These are phyloP conservation scores for Hydrotaea cyrtoneurina DNA, from an alignment of 2,888 invertebrate genomes.

Conservation along the genomic window DNA sequence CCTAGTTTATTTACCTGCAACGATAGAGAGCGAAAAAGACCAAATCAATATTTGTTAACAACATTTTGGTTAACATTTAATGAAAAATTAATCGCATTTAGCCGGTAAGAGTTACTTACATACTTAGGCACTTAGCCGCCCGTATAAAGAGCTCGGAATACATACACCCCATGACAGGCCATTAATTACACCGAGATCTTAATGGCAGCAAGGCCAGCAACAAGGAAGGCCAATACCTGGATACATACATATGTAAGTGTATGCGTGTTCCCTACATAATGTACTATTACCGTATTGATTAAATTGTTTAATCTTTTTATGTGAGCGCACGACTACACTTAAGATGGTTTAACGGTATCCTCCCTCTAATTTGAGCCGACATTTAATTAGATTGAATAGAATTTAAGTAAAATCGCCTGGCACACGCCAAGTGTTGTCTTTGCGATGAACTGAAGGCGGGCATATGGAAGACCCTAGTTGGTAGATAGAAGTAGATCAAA, in stretches of 20 bases:
- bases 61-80: neutral
- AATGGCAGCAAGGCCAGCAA: neutral
- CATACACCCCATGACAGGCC: neutral
- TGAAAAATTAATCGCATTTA: conserved; percentile 15
- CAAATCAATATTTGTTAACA: neutral
- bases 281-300: neutral
- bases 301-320: neutral
- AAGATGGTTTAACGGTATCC: no score
- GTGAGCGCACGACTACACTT: no score
- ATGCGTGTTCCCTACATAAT: neutral
- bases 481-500: neutral
- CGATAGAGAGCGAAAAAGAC: neutral
- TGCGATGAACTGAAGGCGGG: neutral
- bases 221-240: neutral
- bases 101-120: neutral
- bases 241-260: neutral
- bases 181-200: neutral
- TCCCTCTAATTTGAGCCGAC: neutral
- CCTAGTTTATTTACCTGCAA: neutral
- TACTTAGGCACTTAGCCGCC: neutral
- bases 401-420: neutral
- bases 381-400: neutral
- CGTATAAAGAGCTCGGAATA: neutral
- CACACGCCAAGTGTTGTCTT: neutral
- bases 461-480: neutral